Base-by-base conservation (phyloP, 2,113 vertebrate genomes). In the Campylomormyrus numenius region DNA sequence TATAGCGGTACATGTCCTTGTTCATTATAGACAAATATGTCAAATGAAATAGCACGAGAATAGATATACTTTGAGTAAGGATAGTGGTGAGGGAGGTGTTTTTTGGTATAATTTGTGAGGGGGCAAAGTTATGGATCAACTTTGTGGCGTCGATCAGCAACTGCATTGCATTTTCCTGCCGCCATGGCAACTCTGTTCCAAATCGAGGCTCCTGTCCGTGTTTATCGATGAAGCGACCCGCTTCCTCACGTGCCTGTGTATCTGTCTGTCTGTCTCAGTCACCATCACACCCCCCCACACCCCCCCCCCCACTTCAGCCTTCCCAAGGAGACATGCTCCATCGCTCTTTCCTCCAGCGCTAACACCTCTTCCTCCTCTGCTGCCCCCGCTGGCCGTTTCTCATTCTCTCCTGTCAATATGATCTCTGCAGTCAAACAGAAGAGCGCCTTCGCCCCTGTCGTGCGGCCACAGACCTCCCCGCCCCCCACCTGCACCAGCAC, bases 381-480 rank as follows among this genome's bases (percentile, higher is more conserved):
- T 5, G 50, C 95, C 50, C 52, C 85, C 94, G 45, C 90, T 31
- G 97, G 96, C 90, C 95, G 96, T 96, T 97, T 96, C 96, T 98
- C 98, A 96, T 98, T 99, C 97, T 98, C 97, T 87, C 96, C 98
- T 91, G 97, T 98, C 95, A 97, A 97, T 95, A 97, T 98, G 97
- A 97, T 99, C 96, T 99, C 97, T 92, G 97, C 97, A 89, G 98
- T 99, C 95, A 99, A 99, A 96, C 98, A 99, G 97, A 99, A 98
- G 94, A 99, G 98, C 96, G 98, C 98, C 96, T 99, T 99, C 87
- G 98, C 98, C 90, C 98, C 98, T 0, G 98, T 99, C 93, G 97
- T 99, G 93, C 96, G 98, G 91, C 98, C 98, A 3, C 97, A 96
- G 94, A 96, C 94, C 91, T 99, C 98, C 89, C 98, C 98, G 15